Evolutionary conservation across 2,797 vertebrate species (phyloP).

Genomic region (Alcedo atthis): DNA sequence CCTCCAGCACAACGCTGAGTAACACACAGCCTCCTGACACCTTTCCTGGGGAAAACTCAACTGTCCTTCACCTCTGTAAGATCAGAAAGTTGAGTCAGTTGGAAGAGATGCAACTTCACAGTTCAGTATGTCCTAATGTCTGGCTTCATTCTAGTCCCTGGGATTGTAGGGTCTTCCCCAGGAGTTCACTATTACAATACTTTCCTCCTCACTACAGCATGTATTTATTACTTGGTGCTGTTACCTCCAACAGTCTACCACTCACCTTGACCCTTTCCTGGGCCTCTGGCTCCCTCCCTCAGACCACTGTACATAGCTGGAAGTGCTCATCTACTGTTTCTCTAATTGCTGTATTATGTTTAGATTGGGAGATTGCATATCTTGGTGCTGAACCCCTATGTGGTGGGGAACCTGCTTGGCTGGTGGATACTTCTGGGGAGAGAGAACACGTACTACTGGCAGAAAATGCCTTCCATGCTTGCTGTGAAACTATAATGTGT

Average conservation of each 20-base stretch:
- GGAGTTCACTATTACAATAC: not conserved
- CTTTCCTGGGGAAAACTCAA: not conserved
- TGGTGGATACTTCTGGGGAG: not conserved
- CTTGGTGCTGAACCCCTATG: not conserved
- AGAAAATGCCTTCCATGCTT: not conserved
- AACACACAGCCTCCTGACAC: not conserved
- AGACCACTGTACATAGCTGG: not conserved
- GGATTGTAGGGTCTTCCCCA: not conserved
- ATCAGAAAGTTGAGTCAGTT: not conserved
- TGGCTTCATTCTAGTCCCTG: not conserved
- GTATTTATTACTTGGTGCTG: not conserved
- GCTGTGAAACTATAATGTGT: fast-evolving
- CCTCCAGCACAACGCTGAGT: not conserved
- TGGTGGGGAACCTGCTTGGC: not conserved
- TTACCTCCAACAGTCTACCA: not conserved
- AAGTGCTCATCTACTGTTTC: not conserved
- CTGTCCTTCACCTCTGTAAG: not conserved
- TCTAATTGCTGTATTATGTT: not conserved
- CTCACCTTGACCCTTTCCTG: not conserved
- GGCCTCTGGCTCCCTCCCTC: not conserved
- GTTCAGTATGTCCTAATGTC: not conserved
- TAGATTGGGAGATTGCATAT: not conserved
- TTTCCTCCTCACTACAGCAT: not conserved
- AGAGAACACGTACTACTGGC: not conserved
- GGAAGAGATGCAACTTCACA: not conserved